phyloP scores from a whole-genome alignment of 1,140 invertebrate genomes.

The Leptestheria dahalacensis region DNA sequence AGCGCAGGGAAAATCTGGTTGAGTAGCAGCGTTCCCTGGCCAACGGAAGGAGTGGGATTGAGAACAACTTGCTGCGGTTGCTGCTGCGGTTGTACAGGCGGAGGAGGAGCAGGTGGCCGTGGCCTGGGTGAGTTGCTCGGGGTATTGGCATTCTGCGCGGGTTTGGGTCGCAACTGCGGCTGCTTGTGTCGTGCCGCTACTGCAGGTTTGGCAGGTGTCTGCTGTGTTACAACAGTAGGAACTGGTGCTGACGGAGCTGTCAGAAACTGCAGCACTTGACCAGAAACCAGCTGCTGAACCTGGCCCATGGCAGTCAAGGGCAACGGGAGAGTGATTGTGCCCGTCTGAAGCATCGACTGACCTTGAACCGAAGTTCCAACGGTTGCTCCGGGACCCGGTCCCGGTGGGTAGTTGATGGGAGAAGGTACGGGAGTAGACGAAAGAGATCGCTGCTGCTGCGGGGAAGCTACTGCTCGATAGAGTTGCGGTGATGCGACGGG shows the following conservation, averaged over 20 bases:
- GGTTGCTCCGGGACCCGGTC: conserved; percentile 7
- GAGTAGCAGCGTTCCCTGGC: conserved; percentile 21
- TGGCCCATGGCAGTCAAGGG: not conserved
- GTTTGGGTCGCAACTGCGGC: conserved; percentile 28
- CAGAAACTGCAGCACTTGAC: conserved; percentile 16
- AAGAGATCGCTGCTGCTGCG: conserved; percentile 7
- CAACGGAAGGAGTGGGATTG: conserved; percentile 14
- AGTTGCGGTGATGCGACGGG: conserved; percentile 16
- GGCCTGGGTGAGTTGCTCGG: not conserved
- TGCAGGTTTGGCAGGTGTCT: not conserved
- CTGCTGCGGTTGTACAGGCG: conserved; percentile 11
- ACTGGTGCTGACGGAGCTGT: conserved; percentile 13
- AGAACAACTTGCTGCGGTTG: conserved; percentile 2
- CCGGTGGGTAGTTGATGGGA: conserved; percentile 13
- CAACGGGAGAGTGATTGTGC: conserved; percentile 1
- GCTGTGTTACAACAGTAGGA: conserved; percentile 7
- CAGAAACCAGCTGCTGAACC: conserved; percentile 9
- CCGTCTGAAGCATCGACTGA: conserved; percentile 6
- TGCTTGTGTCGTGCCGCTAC: conserved; percentile 22
- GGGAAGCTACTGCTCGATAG: conserved; percentile 8
- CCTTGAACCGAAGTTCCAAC: not conserved
- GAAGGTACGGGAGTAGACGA: conserved; percentile 13
- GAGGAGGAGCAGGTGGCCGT: conserved; percentile 5
- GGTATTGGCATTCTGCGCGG: conserved; percentile 17
- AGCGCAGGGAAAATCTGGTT: conserved; percentile 20